Base-by-base conservation (phyloP, 2,888 invertebrate species). In the Drosophila subquinaria region DNA sequence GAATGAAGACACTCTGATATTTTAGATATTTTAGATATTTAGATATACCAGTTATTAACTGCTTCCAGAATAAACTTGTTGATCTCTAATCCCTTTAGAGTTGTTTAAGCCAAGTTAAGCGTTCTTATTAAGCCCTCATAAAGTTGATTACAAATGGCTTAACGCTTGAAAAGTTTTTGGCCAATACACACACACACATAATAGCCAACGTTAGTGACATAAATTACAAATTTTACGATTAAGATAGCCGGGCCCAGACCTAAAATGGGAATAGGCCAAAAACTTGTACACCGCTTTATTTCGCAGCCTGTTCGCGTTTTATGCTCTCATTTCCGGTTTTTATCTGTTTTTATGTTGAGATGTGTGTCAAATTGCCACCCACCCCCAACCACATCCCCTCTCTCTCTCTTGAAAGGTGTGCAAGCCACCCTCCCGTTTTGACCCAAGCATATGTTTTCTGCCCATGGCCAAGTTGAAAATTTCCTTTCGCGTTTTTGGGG, bases 361-460 rank as follows among this genome's bases (percentile, higher is more conserved):
- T 81, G 85, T 81, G 81, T 81, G 81, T 81, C 81, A 81, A 85
- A 79, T 85, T 36, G 73, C 67, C 62, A 42, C 52, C 47, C 57
- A 20, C 5, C 4, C 13, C 48, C 35, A 27, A 4, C 23, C 23
- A 27, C 23, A 5, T 27, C 27, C 27, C 5, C 27, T 27, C 27
- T 27, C 27, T 27, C 0, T 27, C 15, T 13, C 13, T 11, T 11
- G 15, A 30, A 66, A 81, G 79, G 82, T 78, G 82, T 67, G 47
- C 17, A 15, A 56, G 43, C 71, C 83, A 86, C 69, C 88, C 88
- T 59, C 45, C 43, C 9, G 9, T 43, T 43, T n/a, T 69, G 30
- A 8, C 1, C 30, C 30, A 2, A 0, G 30, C 30, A 30, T 30
- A 15, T 33, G 33, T 10, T 33, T 33, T 10, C 6, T 4, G 43